These are phyloP conservation scores for Suncus etruscus DNA, from an alignment of 2,113 vertebrate species.

Conservation along the genomic window DNA sequence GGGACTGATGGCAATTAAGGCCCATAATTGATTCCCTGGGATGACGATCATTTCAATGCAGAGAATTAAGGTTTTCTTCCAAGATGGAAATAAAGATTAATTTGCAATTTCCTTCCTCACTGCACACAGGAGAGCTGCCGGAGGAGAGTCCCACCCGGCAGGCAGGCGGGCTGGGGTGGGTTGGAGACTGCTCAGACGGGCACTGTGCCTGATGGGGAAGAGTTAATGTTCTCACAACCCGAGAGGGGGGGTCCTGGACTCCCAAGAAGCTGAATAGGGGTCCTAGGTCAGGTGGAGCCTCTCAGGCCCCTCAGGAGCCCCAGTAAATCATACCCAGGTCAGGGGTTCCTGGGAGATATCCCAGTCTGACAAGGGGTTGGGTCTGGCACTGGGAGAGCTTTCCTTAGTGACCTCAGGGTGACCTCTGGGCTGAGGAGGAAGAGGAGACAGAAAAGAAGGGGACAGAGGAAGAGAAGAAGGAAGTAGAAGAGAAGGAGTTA, in stretches of 20 bases:
- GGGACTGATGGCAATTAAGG: conserved; percentile 87
- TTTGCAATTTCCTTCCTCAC: conserved; percentile 92
- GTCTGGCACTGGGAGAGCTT: neutral
- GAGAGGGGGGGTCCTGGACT: too few relatives aligned
- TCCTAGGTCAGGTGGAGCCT: neutral
- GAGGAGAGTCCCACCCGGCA: conserved; percentile 77
- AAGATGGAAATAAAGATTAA: conserved; percentile 93
- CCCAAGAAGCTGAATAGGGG: too few relatives aligned
- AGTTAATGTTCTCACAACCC: too few relatives aligned
- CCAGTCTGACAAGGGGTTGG: too few relatives aligned
- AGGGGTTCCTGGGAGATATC: too few relatives aligned
- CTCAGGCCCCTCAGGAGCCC: neutral
- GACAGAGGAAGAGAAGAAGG: neutral
- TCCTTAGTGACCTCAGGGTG: conserved; percentile 1
- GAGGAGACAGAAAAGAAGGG: neutral
- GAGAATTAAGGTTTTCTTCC: conserved; percentile 91
- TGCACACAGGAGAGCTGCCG: conserved; percentile 88
- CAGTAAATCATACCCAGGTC: too few relatives aligned
- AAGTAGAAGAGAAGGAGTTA: too few relatives aligned
- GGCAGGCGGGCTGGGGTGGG: conserved; percentile 41
- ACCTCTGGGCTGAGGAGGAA: neutral
- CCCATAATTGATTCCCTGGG: conserved; percentile 88
- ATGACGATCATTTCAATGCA: conserved; percentile 89
- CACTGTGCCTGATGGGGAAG: too few relatives aligned
- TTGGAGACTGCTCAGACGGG: too few relatives aligned